A percentile compares a stretch with the other conserved stretches of the same genome.
phyloP scores from a whole-genome alignment of 2,797 vertebrate species.

The Notamacropus eugenii region DNA sequence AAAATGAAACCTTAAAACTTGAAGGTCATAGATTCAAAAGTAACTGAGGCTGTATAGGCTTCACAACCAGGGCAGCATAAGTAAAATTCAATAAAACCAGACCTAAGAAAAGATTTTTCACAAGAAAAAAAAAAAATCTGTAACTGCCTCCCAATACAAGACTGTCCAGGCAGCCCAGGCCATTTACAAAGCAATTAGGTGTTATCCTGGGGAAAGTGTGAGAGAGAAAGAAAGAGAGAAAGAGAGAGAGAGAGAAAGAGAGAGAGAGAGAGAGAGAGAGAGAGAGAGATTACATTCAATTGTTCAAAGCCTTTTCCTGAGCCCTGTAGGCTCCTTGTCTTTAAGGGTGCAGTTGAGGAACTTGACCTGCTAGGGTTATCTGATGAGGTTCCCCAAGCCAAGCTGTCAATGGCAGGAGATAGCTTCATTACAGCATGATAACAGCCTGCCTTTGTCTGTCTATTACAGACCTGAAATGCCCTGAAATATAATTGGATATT shows the following conservation, averaged over 20 bases:
- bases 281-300: slow-evolving; percentile 65
- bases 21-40: slow-evolving; percentile 34
- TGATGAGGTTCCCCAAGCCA: slow-evolving; percentile 57
- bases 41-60: slow-evolving; percentile 43
- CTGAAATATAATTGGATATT: slow-evolving; percentile 62
- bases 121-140: slow-evolving; percentile 30
- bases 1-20: slow-evolving; percentile 38
- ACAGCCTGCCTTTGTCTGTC: slow-evolving; percentile 44
- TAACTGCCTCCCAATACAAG: slow-evolving; percentile 58
- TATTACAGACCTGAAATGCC: slow-evolving; percentile 63
- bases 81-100: slow-evolving; percentile 61
- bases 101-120: slow-evolving; percentile 60
- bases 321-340: slow-evolving; percentile 59
- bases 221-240: slow-evolving; percentile 65
- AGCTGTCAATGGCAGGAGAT: slow-evolving; percentile 59
- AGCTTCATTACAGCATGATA: slow-evolving; percentile 64
- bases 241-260: slow-evolving; percentile 9
- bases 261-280: slow-evolving; percentile 61
- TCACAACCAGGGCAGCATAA: slow-evolving; percentile 38
- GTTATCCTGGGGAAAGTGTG: slow-evolving; percentile 65
- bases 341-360: slow-evolving; percentile 59
- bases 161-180: slow-evolving; percentile 59
- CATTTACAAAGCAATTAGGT: slow-evolving; percentile 69
- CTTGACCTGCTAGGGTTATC: slow-evolving; percentile 53
- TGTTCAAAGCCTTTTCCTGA: slow-evolving; percentile 69